Conservation (phyloP, 2,797 vertebrate genomes). For the Nyctibius grandis region DNA sequence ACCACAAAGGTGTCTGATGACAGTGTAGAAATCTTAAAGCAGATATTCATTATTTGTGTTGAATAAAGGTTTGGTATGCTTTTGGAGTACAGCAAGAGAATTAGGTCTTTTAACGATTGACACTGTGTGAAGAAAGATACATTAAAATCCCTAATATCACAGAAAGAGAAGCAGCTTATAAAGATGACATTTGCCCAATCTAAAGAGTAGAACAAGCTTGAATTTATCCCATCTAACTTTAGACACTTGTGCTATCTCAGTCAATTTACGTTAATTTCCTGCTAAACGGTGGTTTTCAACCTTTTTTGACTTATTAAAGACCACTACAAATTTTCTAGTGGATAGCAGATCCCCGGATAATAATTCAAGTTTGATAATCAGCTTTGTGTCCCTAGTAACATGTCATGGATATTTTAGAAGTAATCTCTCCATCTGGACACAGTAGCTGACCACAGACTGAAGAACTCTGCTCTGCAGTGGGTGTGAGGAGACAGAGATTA, state of each 20-base stretch:
- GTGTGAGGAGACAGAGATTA: not conserved
- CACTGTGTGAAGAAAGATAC: not conserved
- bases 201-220: not conserved
- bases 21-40: not conserved
- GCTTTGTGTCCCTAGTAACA: not conserved
- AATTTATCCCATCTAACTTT: not conserved
- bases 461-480: not conserved
- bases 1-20: not conserved
- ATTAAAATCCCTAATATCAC: not conserved
- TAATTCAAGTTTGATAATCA: not conserved
- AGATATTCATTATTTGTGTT: not conserved
- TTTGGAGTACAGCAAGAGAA: not conserved
- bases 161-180: not conserved
- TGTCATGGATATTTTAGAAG: not conserved
- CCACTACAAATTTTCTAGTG: not conserved
- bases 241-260: not conserved
- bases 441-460: not conserved
- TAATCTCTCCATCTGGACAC: not conserved
- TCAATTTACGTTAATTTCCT: not conserved
- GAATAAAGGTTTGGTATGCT: not conserved
- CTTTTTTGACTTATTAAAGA: not conserved
- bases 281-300: not conserved
- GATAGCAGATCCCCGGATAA: not conserved
- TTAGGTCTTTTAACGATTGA: not conserved
- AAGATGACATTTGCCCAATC: not conserved